phyloP scores from a whole-genome alignment of 1,140 invertebrate species.

The Trypoxylus dichotomus region DNA sequence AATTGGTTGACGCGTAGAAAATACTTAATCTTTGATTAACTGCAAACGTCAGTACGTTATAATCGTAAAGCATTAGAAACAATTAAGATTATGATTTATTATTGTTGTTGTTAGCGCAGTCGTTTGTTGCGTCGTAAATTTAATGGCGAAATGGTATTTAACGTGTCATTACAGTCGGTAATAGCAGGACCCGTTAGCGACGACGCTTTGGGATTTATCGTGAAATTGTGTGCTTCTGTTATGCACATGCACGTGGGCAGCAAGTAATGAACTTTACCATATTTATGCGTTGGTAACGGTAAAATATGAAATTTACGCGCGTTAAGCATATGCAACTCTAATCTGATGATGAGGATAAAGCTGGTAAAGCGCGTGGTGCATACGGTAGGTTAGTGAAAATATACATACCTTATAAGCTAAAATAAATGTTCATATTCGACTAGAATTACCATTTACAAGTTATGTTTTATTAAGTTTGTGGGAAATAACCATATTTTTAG shows the following conservation, averaged over 20 bases:
- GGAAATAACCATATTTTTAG: too few species aligned
- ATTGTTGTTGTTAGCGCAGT: not conserved
- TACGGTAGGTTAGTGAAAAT: too few species aligned
- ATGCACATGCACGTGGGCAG: not conserved
- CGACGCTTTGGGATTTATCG: not conserved
- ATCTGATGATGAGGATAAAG: too few species aligned
- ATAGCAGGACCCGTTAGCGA: not conserved
- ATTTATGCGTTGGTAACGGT: not conserved
- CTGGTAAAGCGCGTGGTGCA: too few species aligned
- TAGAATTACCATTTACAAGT: too few species aligned
- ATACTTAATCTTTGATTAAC: not conserved
- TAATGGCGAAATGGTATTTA: not conserved
- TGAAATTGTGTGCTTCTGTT: not conserved
- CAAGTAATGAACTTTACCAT: not conserved
- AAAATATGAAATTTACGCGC: not conserved
- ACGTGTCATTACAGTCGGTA: not conserved
- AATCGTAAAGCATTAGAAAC: not conserved
- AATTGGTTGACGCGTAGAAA: not conserved
- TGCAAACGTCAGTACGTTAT: not conserved
- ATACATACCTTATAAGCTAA: too few species aligned
- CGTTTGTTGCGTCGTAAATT: not conserved
- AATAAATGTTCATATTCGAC: too few species aligned
- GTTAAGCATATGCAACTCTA: not conserved
- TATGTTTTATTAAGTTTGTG: too few species aligned
- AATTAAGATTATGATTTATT: constrained; percentile 5